A percentile compares a stretch with the other conserved stretches of the same genome.
These are phyloP conservation scores for Danio albolineatus DNA, from an alignment of 2,797 vertebrate species.

Conservation along the genomic window DNA sequence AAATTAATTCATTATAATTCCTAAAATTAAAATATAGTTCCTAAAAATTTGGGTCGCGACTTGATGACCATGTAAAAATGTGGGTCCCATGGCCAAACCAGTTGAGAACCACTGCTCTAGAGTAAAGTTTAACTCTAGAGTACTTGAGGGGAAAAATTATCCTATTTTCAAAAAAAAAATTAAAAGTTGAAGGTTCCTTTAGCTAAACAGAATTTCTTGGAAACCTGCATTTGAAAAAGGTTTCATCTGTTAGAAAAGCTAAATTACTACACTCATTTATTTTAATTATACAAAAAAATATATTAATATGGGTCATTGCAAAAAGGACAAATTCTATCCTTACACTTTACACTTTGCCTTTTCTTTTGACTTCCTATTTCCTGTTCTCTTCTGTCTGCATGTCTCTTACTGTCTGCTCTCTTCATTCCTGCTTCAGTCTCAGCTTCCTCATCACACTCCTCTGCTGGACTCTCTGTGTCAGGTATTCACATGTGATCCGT, in stretches of 20 bases:
- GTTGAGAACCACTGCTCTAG: too few relatives aligned
- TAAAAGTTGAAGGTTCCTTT: too few relatives aligned
- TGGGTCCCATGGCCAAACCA: too few relatives aligned
- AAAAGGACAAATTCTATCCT: not conserved
- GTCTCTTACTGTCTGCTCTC: slow-evolving; percentile 44
- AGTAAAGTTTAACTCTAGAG: too few relatives aligned
- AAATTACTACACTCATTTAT: too few relatives aligned
- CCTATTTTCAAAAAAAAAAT: too few relatives aligned
- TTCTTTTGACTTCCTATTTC: not conserved
- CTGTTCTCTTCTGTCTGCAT: slow-evolving; percentile 39
- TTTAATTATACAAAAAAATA: too few relatives aligned
- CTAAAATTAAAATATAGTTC: too few relatives aligned
- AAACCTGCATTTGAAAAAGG: not conserved
- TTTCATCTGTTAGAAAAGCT: not conserved
- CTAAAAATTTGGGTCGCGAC: too few relatives aligned
- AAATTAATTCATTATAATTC: too few relatives aligned
- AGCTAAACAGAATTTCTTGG: not conserved
- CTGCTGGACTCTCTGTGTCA: slow-evolving; percentile 80
- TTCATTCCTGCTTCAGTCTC: slow-evolving; percentile 66
- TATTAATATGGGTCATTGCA: not conserved
- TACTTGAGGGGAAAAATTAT: too few relatives aligned
- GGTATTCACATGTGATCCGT: slow-evolving; percentile 66
- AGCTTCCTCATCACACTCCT: slow-evolving; percentile 71
- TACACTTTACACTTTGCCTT: not conserved
- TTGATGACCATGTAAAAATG: too few relatives aligned